These are phyloP conservation scores for Acropternis orthonyx DNA, from an alignment of 2,797 vertebrate species.

Conservation along the genomic window DNA sequence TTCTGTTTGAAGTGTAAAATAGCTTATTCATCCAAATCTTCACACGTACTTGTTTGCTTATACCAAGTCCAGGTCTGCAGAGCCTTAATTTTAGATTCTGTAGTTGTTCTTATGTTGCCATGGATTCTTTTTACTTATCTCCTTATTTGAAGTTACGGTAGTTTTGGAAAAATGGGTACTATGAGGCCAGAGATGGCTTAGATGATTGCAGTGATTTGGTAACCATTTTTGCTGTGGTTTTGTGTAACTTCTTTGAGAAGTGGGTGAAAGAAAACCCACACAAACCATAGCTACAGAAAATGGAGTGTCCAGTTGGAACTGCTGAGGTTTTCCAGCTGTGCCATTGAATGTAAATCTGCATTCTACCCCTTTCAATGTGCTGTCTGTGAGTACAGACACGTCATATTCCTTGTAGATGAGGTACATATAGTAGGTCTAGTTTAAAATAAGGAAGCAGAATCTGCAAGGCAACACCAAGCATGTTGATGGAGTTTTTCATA, in stretches of 20 bases:
- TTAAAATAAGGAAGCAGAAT: background rate
- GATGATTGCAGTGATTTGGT: background rate
- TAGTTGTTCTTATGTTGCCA: background rate
- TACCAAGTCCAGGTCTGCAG: background rate
- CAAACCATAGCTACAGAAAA: background rate
- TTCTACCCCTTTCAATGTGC: background rate
- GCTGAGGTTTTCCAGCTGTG: background rate
- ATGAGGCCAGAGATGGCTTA: background rate
- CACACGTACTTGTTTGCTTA: background rate
- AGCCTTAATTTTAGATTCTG: background rate
- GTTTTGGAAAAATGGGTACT: background rate
- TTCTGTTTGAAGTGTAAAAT: conserved; percentile 48
- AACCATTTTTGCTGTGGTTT: background rate
- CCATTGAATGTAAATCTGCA: rapidly evolving
- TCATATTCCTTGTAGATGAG: background rate
- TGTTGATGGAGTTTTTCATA: background rate
- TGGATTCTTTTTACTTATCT: background rate
- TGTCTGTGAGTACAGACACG: background rate
- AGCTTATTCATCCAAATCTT: conserved; percentile 3
- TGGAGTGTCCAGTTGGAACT: background rate
- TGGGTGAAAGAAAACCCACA: background rate
- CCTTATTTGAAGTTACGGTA: background rate
- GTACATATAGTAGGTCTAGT: background rate
- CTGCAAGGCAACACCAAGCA: background rate
- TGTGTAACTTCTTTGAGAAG: background rate